Percentiles rank a stretch among this genome's conserved stretches.
These are phyloP conservation scores for Asbolus verrucosus DNA, from an alignment of 1,140 invertebrate species.

Conservation along the genomic window DNA sequence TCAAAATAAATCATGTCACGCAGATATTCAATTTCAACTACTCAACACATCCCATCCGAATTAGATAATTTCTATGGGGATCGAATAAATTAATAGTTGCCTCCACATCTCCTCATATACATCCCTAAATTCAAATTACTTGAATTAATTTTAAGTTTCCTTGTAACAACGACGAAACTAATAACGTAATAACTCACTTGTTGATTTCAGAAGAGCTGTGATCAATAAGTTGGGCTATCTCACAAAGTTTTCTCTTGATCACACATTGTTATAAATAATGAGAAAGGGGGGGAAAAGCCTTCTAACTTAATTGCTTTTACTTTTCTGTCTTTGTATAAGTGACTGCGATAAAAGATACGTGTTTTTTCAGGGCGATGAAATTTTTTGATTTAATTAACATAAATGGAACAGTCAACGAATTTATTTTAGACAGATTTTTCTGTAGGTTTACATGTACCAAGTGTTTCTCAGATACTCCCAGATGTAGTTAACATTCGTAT, in stretches of 20 bases:
- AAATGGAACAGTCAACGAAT: too few relatives aligned
- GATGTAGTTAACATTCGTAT: too few relatives aligned
- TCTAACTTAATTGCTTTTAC: neutral
- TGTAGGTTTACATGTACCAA: too few relatives aligned
- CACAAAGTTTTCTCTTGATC: neutral
- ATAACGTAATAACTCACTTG: constrained; percentile 3
- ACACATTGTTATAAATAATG: neutral
- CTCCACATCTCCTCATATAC: neutral
- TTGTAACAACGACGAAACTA: neutral
- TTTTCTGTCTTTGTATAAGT: neutral
- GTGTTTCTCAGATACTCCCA: too few relatives aligned
- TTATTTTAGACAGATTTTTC: too few relatives aligned
- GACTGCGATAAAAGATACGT: too few relatives aligned
- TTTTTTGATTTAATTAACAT: too few relatives aligned
- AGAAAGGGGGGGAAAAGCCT: neutral
- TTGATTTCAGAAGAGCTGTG: neutral
- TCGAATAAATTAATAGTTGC: constrained; percentile 25
- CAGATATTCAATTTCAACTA: constrained; percentile 13
- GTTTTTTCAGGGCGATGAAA: too few relatives aligned
- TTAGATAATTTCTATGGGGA: constrained; percentile 14
- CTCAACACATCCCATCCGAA: constrained; percentile 1
- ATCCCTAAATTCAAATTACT: neutral
- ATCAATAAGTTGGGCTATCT: neutral
- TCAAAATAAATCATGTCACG: too few relatives aligned
- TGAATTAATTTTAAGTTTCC: neutral